These are phyloP conservation scores for Alloplasta piceator DNA, from an alignment of 2,888 invertebrate genomes.

Conservation along the genomic window DNA sequence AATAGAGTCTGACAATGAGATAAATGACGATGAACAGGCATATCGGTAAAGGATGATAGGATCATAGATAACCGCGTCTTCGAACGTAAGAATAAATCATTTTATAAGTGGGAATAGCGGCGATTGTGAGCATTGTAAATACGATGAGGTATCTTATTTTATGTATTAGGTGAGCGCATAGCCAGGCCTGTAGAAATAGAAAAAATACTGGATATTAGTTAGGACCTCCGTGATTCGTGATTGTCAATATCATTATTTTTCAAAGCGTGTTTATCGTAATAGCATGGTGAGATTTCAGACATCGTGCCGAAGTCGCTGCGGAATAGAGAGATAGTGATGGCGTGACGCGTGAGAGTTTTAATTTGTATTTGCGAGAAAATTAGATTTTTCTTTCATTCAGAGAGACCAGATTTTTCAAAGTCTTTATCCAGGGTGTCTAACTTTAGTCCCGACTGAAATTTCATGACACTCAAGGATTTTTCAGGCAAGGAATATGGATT, in stretches of 20 bases:
- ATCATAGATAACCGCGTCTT: conserved; percentile 79
- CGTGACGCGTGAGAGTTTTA: not conserved
- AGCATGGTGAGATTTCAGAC: not conserved
- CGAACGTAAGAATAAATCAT: conserved; percentile 73
- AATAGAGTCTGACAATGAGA: conserved; percentile 69
- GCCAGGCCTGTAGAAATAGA: conserved; percentile 81
- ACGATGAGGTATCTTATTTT: conserved; percentile 79
- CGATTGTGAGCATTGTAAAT: conserved; percentile 73
- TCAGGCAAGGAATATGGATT: too few relatives aligned
- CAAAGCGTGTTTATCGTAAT: not conserved
- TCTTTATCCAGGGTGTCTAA: too few relatives aligned
- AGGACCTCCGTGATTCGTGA: conserved; percentile 41
- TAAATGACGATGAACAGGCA: conserved; percentile 69
- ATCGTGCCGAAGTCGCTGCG: not conserved
- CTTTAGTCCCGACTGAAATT: too few relatives aligned
- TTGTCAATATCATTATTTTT: not conserved
- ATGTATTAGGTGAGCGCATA: conserved; percentile 78
- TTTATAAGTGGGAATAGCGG: conserved; percentile 73
- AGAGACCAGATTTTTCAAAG: not conserved
- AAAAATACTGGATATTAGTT: conserved; percentile 69
- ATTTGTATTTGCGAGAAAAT: not conserved
- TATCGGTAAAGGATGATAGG: conserved; percentile 73
- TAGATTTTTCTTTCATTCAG: too few relatives aligned
- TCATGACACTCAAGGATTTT: too few relatives aligned
- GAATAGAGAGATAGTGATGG: not conserved